Percentiles rank a stretch among this genome's conserved stretches.
Conservation (phyloP, 2,113 vertebrate genomes). For the Aphyosemion australe region DNA sequence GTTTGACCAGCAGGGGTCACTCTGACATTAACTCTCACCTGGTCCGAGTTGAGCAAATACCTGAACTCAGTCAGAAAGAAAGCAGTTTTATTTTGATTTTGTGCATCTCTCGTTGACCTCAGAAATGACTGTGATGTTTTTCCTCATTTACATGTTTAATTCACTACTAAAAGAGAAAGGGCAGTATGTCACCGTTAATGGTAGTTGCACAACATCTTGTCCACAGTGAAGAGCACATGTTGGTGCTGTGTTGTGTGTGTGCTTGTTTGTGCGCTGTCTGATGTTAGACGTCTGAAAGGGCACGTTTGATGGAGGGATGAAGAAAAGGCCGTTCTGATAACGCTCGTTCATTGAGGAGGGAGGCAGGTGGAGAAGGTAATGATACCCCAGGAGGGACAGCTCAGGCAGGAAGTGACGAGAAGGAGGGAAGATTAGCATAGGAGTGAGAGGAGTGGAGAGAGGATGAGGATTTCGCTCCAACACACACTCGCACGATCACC, state of each 20-base stretch:
- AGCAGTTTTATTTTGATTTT: conserved; percentile 1
- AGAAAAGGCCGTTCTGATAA: conserved; percentile 36
- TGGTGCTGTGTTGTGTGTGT: neutral
- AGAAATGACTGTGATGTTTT: neutral
- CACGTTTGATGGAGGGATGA: conserved; percentile 37
- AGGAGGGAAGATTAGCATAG: neutral
- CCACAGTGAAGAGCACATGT: conserved; percentile 9
- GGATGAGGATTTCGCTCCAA: conserved; percentile 8
- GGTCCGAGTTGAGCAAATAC: neutral
- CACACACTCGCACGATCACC: conserved; percentile 6
- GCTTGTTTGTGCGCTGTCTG: conserved; percentile 11
- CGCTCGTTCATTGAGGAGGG: conserved; percentile 39
- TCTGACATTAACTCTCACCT: conserved; percentile 47
- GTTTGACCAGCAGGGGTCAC: conserved; percentile 70
- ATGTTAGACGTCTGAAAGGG: conserved; percentile 24
- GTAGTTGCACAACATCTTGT: neutral
- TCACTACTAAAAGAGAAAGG: neutral
- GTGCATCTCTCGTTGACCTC: neutral
- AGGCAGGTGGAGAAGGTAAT: conserved; percentile 62
- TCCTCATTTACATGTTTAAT: neutral
- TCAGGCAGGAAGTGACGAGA: conserved; percentile 14
- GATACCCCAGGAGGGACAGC: conserved; percentile 41
- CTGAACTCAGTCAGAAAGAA: neutral
- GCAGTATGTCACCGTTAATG: neutral
- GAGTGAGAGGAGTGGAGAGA: conserved; percentile 1